Percentiles rank a stretch among this genome's conserved stretches.
Conservation (phyloP, 2,888 invertebrate species). For the Scaptodrosophila latifasciaeformis region DNA sequence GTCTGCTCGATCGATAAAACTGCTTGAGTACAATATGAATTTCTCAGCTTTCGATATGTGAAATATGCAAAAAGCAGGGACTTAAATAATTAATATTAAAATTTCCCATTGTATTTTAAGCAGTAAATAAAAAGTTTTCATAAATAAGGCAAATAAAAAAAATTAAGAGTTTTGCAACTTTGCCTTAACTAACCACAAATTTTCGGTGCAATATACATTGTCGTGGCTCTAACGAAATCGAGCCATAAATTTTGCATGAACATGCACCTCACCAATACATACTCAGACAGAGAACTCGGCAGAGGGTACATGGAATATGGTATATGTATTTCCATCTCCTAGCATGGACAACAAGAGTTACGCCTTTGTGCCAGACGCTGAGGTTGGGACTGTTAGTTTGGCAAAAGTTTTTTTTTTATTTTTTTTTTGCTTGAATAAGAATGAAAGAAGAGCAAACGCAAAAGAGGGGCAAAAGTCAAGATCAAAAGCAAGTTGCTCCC, state of each 20-base stretch:
- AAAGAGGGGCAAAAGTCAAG: conserved; percentile 59
- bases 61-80: no score
- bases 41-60: no score
- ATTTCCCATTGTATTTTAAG: no score
- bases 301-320: no score
- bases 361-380: neutral
- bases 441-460: no score
- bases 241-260: conserved; percentile 44
- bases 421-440: conserved; percentile 29
- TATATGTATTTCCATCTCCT: no score
- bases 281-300: no score
- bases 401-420: neutral
- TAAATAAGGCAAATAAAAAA: conserved; percentile 4
- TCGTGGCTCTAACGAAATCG: conserved; percentile 35
- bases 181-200: conserved; percentile 46
- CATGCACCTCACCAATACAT: conserved; percentile 10
- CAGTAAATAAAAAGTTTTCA: no score
- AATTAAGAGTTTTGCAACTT: conserved; percentile 41
- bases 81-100: no score
- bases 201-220: conserved; percentile 50
- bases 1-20: neutral
- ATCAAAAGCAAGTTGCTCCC: conserved; percentile 47
- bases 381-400: no score
- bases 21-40: no score
- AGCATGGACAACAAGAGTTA: no score